Evolutionary conservation across 2,113 vertebrate genomes (phyloP), one percentile per base, ranked within the genome.

Genomic region (Amazona vittata): DNA sequence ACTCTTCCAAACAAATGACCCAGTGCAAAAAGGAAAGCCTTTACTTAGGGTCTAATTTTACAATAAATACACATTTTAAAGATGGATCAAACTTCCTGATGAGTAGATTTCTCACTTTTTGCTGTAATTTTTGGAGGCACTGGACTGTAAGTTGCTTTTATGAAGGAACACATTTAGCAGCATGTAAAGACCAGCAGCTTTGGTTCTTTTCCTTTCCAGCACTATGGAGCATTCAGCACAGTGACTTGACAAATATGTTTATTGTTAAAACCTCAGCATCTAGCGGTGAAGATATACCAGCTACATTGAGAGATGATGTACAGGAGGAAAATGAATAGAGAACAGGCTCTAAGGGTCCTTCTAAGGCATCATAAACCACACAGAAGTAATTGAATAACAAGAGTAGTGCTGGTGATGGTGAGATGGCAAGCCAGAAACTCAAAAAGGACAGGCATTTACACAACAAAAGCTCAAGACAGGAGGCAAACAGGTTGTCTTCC

Each of bases 201-300:
- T 53, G 75, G 77, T 64, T 90, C 41, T 89, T 91, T 95, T 97
- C 90, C 89, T 91, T 81, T 31, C 31, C 57, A 95, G 94, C 75
- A 71, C 93, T 44, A 9, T n/a, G 94, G 74, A 96, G 92, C 62
- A 33, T 90, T 96, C 91, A 79, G 90, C 86, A 76, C 88, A 92
- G 93, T 95, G 93, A 97, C 96, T 97, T 97, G 95, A 96, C 91
- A 97, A 96, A 97, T 96, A 87, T 86, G 93, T 95, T 91, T 94
- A 81, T 96, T 97, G 95, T 96, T 90, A 94, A 90, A 90, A 93
- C 53, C 59, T 78, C 53, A 53, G 92, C 80, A 59, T 90, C 67
- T 59, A 86, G 89, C 4, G 14, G 49, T 89, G 39, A 94, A 90
- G 77, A 76, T 82, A 49, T 28, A 64, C 55, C 73, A 39, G 81